Conservation (phyloP, 2,888 invertebrate species). For the Aphidius colemani region DNA sequence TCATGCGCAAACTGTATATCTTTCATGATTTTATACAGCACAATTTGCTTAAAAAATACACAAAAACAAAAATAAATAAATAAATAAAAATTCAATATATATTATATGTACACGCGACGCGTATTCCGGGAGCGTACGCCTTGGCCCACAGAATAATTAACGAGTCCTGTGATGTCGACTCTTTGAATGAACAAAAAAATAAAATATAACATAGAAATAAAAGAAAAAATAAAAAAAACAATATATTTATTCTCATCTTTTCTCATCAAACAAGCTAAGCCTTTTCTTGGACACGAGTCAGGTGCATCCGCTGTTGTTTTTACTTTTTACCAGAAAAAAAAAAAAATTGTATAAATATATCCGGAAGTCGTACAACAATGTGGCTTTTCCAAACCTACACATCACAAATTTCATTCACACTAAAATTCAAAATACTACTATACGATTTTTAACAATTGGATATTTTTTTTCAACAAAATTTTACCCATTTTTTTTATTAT, state of each 20-base stretch:
- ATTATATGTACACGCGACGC: slow-evolving; percentile 31
- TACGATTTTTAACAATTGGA: neutral
- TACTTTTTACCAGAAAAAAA: slow-evolving; percentile 17
- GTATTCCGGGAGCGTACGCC: slow-evolving; percentile 42
- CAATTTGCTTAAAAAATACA: neutral
- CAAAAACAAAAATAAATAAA: slow-evolving; percentile 13
- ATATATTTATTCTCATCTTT: neutral
- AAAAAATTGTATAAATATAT: neutral
- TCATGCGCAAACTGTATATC: slow-evolving; percentile 28
- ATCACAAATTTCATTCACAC: neutral
- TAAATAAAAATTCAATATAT: slow-evolving; percentile 8
- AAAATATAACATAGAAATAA: neutral
- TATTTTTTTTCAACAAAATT: neutral
- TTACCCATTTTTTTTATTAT: too few species aligned
- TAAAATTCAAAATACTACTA: too few species aligned
- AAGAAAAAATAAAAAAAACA: slow-evolving; percentile 9
- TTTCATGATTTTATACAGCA: slow-evolving; percentile 24
- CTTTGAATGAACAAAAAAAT: neutral
- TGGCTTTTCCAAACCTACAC: slow-evolving; percentile 1
- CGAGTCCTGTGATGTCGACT: slow-evolving; percentile 31
- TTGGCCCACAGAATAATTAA: slow-evolving; percentile 43
- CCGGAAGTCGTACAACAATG: slow-evolving; percentile 14
- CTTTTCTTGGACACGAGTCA: slow-evolving; percentile 21
- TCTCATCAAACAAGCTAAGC: neutral
- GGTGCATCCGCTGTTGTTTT: slow-evolving; percentile 24